These are phyloP conservation scores for Oriolus oriolus DNA, from an alignment of 2,113 vertebrate species.

Conservation along the genomic window DNA sequence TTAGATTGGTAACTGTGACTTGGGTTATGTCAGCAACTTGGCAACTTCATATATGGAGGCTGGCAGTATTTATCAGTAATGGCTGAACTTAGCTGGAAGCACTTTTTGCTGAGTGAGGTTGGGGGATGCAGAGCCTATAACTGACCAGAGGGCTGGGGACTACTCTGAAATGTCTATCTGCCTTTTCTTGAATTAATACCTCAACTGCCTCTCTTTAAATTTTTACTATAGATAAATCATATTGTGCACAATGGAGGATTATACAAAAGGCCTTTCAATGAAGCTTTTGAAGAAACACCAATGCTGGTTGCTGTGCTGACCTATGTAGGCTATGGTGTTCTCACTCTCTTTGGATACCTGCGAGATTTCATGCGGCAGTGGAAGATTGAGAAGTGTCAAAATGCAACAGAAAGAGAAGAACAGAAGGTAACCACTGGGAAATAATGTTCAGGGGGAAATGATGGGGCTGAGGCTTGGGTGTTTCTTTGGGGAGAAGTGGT, in stretches of 20 bases:
- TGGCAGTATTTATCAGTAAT: neutral
- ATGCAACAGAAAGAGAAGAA: conserved; percentile 89
- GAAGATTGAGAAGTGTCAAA: conserved; percentile 92
- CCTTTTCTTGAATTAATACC: neutral
- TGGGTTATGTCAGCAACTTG: neutral
- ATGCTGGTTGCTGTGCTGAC: conserved; percentile 95
- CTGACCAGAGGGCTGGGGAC: neutral
- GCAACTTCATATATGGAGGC: accelerated
- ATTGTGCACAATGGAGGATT: conserved; percentile 79
- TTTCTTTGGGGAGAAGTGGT: neutral
- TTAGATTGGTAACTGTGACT: neutral
- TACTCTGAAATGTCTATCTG: neutral
- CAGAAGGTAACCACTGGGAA: conserved; percentile 81
- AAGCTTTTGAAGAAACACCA: conserved; percentile 93
- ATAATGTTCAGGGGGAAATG: neutral
- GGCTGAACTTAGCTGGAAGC: neutral
- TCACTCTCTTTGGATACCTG: conserved; percentile 95
- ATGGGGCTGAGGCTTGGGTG: neutral
- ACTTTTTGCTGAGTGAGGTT: neutral
- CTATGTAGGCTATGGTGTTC: conserved; percentile 94
- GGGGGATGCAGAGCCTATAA: neutral
- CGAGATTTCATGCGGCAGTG: conserved; percentile 92
- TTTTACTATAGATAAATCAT: conserved; percentile 76
- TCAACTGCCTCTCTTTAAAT: neutral
- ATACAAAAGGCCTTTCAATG: conserved; percentile 88